Evolutionary conservation across 2,797 vertebrate species (phyloP), one percentile per base, ranked within the genome.

Genomic region (Geotrypetes seraphini): DNA sequence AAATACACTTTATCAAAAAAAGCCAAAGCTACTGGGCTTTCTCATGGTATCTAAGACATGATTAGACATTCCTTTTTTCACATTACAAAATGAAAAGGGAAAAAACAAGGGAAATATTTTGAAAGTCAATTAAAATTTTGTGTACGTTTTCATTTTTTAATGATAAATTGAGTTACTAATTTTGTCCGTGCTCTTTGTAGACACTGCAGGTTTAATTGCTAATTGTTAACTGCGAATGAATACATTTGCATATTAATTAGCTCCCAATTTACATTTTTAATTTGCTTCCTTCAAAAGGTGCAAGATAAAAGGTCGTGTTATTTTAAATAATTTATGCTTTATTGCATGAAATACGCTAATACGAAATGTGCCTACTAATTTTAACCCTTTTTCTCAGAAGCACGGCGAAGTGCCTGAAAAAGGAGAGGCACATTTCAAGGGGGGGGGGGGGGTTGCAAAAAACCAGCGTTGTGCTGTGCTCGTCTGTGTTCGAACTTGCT

Each of bases 231-330:
- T 89, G 88, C 66, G 84, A 91, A 91, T 83, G 90, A 92, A 97
- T 97, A 96, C 76, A 97, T 97, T 95, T 97, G 91, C 94, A 97
- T 97, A 97, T 96, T 97, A 97, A 97, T 97, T 88, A 94, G 87
- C 77, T 84, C 83, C 85, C 80, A 92, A 97, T 97, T 97, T 97
- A 91, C 92, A 97, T 96, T 95, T 97, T 97, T 96, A 96, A 97
- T 97, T 97, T 94, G 87, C 90, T 80, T 92, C 91, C 90, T 97
- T 97, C 94, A 96, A 97, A 97, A 92, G 91, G 90, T 90, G 88
- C 82, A 90, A 94, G 92, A 97, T 97, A 96, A 96, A 97, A 96
- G 92, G 91, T 97, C 75, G 85, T 91, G 91, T 96, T 96, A 93
- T 97, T 96, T 96, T 95, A 93, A 96, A 97, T 97, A 91, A 96